Evolutionary conservation across 1,140 invertebrate species (phyloP), one percentile per base, ranked within the genome.

Genomic region (Drosophila santomea): DNA sequence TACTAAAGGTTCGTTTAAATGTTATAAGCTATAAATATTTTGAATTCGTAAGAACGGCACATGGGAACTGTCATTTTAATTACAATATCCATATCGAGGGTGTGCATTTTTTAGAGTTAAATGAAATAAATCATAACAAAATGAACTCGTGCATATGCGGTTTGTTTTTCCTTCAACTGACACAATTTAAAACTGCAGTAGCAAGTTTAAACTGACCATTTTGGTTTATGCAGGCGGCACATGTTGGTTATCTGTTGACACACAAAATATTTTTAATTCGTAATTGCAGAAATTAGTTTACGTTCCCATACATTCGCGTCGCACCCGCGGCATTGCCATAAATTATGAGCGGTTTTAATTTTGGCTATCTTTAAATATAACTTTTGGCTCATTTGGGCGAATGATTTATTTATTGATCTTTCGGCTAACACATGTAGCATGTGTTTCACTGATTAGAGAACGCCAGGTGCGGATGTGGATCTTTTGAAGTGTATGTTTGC

Each of bases 341-440:
- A 85, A 73, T 84, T 80, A 68, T 74, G 73, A 74, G 61, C 74
- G 63, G 45, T 73, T 83, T 81, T 76, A 86, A 74, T 78, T 85
- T 86, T 86, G 75, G 82, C 79, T 66, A 75, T 86, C 74, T 86
- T 78, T 88, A 76, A 63, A 71, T 85, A 80, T 39, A 63, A 35
- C 74, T 67, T 80, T 69, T 45, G 64, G 61, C 59, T 48, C 38
- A 78, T 62, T 80, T 51, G 43, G 58, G 69, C 36, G n/a, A 47
- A 38, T 61, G 63, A 47, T 36, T 61, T 69, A 76, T 71, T 57
- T 76, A 59, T 60, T 72, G 44, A 63, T 57, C 74, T 83, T 82
- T 54, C 62, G 56, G 66, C 83, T 45, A 10, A 58, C 45, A 62
- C 64, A 68, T 59, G 45, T 59, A 62, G 62, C 57, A 62, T 62